Evolutionary conservation across 1,140 invertebrate genomes (phyloP), one percentile per base, ranked within the genome.

Genomic region (Hyphantria cunea): DNA sequence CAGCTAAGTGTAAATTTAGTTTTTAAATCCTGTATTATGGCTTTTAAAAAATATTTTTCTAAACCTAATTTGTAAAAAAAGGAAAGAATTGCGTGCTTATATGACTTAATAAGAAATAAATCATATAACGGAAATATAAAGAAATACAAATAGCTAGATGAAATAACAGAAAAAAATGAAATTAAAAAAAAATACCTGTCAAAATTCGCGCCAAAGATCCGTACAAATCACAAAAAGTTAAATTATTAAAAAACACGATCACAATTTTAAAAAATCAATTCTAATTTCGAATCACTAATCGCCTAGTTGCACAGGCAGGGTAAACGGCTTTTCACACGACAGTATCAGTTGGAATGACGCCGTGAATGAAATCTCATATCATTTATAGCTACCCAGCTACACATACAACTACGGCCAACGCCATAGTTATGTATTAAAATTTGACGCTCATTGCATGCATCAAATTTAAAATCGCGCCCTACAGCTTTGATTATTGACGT

Each of bases 181-280:
- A 47, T 15, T 37, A 58, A 48, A 48, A 56, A 10, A 4, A 58
- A 58, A 58, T 58, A 58, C 54, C 54, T 48, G 44, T 58, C 42
- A 58, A 47, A 48, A 37, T 17, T 48, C 54, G 31, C 44, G 54
- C 53, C 41, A 12, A 7, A 17, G 53, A 47, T 55, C 53, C 53
- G 17, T 45, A 25, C 45, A 55, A 55, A 45, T 33, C 53, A 55
- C 53, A 34, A 44, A 47, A 58, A 47, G n/a, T 32, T 31, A 37
- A 0, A 47, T 33, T 10, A 25, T 25, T 10, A 47, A 58, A 58
- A 58, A 37, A 0, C 44, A 58, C 44, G 32, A 58, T 34, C 54
- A 58, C 54, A 58, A 53, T 11, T 11, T 1, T 11, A 34, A 47
- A 41, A 41, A 53, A 53, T 53, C 14, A 33, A 14, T 58, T 58